Percentiles rank a stretch among this genome's conserved stretches.
phyloP scores from a whole-genome alignment of 2,888 invertebrate genomes.

The Acronicta leporina region DNA sequence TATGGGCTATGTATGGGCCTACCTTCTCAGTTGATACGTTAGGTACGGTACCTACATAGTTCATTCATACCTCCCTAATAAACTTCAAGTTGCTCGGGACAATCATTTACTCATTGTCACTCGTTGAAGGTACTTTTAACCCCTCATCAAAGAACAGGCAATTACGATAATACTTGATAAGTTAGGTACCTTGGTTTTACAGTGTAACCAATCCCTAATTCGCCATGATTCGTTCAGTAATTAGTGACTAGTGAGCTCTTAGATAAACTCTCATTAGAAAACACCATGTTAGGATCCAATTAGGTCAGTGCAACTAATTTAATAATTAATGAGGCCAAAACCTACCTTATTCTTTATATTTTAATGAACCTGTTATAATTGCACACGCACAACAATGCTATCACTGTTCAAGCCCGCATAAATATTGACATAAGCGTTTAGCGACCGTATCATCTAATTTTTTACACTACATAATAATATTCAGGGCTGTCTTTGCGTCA shows the following conservation, averaged over 20 bases:
- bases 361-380: constrained; percentile 19
- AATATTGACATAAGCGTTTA: constrained; percentile 50
- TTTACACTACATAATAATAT: constrained; percentile 17
- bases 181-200: background rate
- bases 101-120: no score
- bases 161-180: background rate
- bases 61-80: no score
- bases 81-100: no score
- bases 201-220: background rate
- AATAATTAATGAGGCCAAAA: constrained; percentile 7
- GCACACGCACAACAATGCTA: constrained; percentile 44
- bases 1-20: no score
- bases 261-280: constrained; percentile 8
- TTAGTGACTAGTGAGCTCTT: constrained; percentile 1
- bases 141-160: no score
- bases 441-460: constrained; percentile 41
- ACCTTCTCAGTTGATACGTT: no score
- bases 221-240: constrained; percentile 2
- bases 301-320: constrained; percentile 17
- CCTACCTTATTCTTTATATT: background rate
- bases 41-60: no score
- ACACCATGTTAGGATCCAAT: constrained; percentile 4
- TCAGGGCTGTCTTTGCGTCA: constrained; percentile 36
- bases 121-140: no score
- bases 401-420: constrained; percentile 33